A percentile compares a stretch with the other conserved stretches of the same genome.
Evolutionary conservation across 1,140 invertebrate genomes (phyloP).

Genomic region (Neodiprion lecontei): DNA sequence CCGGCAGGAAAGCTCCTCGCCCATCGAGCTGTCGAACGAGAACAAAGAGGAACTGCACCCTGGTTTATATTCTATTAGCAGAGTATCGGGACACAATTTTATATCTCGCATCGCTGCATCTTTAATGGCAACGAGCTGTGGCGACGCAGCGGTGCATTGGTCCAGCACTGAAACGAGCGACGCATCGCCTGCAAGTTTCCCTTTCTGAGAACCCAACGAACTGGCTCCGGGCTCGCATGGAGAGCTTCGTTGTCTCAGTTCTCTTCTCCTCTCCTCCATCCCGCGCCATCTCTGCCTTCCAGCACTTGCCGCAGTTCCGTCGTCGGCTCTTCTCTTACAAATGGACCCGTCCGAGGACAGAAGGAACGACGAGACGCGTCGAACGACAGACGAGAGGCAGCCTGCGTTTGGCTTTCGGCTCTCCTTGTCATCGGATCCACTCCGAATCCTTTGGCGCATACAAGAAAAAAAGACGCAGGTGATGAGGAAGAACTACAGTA

Average conservation of each 20-base stretch:
- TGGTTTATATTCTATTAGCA: conserved; percentile 3
- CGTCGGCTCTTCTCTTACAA: not conserved
- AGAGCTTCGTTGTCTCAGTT: too few relatives aligned
- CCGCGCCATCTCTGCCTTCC: too few relatives aligned
- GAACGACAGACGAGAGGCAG: not conserved
- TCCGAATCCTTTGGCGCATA: not conserved
- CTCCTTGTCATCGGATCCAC: conserved; percentile 6
- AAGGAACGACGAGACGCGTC: not conserved
- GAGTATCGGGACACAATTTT: conserved; percentile 4
- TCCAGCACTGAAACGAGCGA: not conserved
- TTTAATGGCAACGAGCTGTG: not conserved
- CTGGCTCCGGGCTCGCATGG: not conserved
- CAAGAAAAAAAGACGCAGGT: too few relatives aligned
- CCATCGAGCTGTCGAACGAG: not conserved
- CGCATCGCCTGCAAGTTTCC: not conserved
- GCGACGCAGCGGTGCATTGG: not conserved
- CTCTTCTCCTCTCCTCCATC: too few relatives aligned
- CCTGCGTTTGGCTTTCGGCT: not conserved
- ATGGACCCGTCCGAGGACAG: not conserved
- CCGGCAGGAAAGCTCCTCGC: too few relatives aligned
- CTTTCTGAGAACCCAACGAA: not conserved
- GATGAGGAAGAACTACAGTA: too few relatives aligned
- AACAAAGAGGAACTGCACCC: not conserved
- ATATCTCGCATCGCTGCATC: not conserved
- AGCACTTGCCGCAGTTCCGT: not conserved